These are phyloP conservation scores for Dendrophyllia cribrosa DNA, from an alignment of 64 coral and sea anemone genomes.

Conservation along the genomic window DNA sequence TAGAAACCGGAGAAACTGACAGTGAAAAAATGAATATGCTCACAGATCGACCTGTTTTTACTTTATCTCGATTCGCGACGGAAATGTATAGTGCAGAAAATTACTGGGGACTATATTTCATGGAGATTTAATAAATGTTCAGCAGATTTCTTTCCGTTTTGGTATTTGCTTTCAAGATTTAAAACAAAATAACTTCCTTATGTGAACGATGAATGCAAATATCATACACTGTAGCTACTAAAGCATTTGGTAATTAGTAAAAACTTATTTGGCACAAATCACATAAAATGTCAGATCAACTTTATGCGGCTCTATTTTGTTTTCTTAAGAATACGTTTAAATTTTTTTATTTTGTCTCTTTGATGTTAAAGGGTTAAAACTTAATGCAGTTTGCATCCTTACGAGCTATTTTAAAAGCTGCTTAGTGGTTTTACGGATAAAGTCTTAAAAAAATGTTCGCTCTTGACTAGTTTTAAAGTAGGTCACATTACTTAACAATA, in stretches of 20 bases:
- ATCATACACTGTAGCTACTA: neutral
- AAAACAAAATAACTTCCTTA: neutral
- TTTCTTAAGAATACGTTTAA: too few species aligned
- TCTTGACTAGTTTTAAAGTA: too few species aligned
- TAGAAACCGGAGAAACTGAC: too few species aligned
- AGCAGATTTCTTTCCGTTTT: neutral
- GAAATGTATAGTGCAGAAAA: neutral
- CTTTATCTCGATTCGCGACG: neutral
- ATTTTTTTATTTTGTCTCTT: too few species aligned
- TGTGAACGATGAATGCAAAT: neutral
- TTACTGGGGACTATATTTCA: neutral
- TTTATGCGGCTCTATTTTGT: neutral
- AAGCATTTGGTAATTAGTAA: neutral
- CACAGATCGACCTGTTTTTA: too few species aligned
- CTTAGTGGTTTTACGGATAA: too few species aligned
- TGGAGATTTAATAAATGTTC: neutral
- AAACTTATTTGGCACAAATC: neutral
- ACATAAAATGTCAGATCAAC: neutral
- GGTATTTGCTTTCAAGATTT: neutral
- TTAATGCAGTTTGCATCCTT: too few species aligned
- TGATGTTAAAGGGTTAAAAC: too few species aligned
- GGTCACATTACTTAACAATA: neutral
- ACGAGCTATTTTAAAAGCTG: too few species aligned
- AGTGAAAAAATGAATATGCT: too few species aligned
- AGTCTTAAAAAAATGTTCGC: too few species aligned